phyloP scores from a whole-genome alignment of 2,888 invertebrate genomes.

The Megalurothrips usitatus region DNA sequence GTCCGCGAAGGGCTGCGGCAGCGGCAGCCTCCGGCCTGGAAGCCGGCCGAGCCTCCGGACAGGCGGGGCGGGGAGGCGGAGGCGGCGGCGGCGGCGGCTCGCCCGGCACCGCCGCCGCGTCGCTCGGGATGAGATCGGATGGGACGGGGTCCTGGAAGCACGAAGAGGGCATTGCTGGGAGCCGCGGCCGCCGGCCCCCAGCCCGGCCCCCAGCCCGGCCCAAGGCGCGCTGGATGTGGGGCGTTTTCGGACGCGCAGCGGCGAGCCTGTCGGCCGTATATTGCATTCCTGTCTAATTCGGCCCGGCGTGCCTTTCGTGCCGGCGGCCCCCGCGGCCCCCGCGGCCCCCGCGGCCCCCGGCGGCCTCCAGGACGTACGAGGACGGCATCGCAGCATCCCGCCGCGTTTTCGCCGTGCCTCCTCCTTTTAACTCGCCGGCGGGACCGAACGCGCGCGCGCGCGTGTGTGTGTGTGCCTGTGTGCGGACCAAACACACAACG shows the following conservation, averaged over 20 bases:
- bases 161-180: neutral
- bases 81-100: neutral
- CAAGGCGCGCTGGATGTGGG: neutral
- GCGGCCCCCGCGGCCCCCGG: neutral
- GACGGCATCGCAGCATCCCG: neutral
- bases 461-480: neutral
- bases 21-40: neutral
- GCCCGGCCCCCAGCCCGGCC: neutral
- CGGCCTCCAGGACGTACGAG: no score
- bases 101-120: no score
- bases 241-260: conserved; percentile 3
- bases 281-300: conserved; percentile 24
- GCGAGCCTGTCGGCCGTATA: neutral
- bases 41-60: neutral
- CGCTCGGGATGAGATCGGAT: no score
- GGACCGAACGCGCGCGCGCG: neutral
- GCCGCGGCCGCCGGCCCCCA: neutral
- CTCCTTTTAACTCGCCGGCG: conserved; percentile 1
- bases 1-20: neutral
- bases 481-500: neutral
- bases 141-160: neutral
- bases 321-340: neutral
- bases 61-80: neutral
- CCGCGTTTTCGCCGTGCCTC: neutral
- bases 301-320: conserved; percentile 5